A percentile compares a stretch with the other conserved stretches of the same genome.
These are phyloP conservation scores for Lathronympha strigana DNA, from an alignment of 2,888 invertebrate species.

Conservation along the genomic window DNA sequence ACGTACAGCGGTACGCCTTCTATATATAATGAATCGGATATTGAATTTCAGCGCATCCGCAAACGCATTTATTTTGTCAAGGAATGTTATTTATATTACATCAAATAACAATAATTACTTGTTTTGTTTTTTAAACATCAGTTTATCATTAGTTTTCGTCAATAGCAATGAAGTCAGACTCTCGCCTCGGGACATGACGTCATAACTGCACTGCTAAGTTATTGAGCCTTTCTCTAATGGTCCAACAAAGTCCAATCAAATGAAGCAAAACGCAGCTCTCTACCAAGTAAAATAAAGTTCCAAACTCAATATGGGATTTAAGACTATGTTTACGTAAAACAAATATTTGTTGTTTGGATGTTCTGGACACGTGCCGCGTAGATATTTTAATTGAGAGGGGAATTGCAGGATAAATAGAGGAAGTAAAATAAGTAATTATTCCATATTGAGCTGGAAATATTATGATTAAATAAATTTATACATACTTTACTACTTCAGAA, in stretches of 20 bases:
- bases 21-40: no score
- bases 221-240: neutral
- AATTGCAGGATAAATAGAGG: slow-evolving; percentile 6
- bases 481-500: no score
- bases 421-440: slow-evolving; percentile 4
- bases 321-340: neutral
- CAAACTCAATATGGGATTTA: neutral
- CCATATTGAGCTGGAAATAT: neutral
- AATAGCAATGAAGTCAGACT: slow-evolving; percentile 11
- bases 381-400: slow-evolving; percentile 12
- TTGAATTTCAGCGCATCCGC: no score
- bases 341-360: slow-evolving; percentile 1
- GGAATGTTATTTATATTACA: no score
- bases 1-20: no score
- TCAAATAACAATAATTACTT: no score
- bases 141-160: no score
- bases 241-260: neutral
- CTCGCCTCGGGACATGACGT: neutral
- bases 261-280: neutral
- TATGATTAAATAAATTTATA: neutral
- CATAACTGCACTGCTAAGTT: slow-evolving; percentile 16
- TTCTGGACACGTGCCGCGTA: neutral
- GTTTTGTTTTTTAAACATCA: no score
- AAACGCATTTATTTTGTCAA: no score
- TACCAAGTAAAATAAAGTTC: neutral